These are phyloP conservation scores for Electrophaes corylata DNA, from an alignment of 2,888 invertebrate species.

Conservation along the genomic window DNA sequence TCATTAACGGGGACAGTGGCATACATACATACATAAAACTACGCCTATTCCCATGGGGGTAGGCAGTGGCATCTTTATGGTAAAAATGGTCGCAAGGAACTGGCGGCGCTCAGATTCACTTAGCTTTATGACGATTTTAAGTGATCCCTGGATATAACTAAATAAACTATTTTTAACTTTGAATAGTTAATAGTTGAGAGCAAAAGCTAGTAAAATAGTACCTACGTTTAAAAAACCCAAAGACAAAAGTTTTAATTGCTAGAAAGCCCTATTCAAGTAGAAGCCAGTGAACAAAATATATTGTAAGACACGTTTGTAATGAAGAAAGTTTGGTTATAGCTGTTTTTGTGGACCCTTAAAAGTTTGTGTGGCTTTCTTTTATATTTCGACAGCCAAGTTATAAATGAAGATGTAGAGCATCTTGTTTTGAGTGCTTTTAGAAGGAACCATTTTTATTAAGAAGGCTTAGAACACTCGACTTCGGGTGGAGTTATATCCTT, in stretches of 20 bases:
- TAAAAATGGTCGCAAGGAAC: no score
- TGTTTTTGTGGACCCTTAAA: slow-evolving; percentile 15
- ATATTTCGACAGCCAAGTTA: slow-evolving; percentile 23
- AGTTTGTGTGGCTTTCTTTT: slow-evolving; percentile 14
- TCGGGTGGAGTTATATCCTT: no score
- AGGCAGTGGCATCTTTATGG: no score
- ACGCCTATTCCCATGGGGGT: no score
- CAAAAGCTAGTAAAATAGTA: background rate
- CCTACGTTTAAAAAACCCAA: background rate
- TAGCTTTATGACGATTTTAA: no score
- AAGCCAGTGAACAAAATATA: slow-evolving; percentile 3
- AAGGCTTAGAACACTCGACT: background rate
- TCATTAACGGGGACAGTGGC: no score
- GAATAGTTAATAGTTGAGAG: no score
- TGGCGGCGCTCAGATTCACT: no score
- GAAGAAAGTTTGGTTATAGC: slow-evolving; percentile 16
- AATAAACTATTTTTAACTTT: no score
- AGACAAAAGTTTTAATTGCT: slow-evolving; percentile 5
- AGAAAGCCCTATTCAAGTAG: background rate
- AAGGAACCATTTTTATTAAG: slow-evolving; percentile 7
- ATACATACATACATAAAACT: no score
- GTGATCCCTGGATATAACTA: no score
- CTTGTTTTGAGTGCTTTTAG: slow-evolving; percentile 21
- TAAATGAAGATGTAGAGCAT: slow-evolving; percentile 21
- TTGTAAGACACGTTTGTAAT: slow-evolving; percentile 13